Percentiles rank a stretch among this genome's conserved stretches.
phyloP scores from a whole-genome alignment of 2,888 invertebrate species.

The Hedya salicella region DNA sequence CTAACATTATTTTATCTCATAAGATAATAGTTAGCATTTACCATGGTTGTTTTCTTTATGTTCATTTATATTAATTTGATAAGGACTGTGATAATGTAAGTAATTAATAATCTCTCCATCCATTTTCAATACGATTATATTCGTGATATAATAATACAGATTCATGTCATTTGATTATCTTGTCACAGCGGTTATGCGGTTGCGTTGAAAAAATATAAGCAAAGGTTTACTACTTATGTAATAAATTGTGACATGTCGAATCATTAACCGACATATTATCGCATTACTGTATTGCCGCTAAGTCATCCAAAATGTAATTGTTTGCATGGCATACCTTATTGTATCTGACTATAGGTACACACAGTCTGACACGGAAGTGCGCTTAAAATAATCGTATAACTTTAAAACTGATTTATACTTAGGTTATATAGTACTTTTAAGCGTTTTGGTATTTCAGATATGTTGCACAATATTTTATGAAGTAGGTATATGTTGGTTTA shows the following conservation, averaged over 20 bases:
- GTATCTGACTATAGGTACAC: no score
- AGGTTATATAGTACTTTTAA: no score
- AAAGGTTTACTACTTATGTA: not conserved
- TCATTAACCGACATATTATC: not conserved
- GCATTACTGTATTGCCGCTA: not conserved
- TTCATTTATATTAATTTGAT: constrained; percentile 41
- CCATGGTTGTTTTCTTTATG: constrained; percentile 9
- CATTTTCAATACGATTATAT: constrained; percentile 26
- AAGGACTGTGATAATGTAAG: constrained; percentile 62
- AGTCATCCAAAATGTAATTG: no score
- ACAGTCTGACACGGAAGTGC: no score
- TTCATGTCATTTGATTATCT: constrained; percentile 26
- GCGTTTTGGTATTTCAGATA: no score
- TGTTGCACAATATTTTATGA: no score
- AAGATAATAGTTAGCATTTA: not conserved
- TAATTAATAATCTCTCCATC: constrained; percentile 44
- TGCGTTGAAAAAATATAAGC: constrained; percentile 11
- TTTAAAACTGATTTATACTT: no score
- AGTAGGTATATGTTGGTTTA: no score
- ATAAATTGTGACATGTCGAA: not conserved
- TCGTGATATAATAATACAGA: constrained; percentile 15
- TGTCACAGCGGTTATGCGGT: constrained; percentile 9
- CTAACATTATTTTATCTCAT: not conserved
- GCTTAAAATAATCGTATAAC: no score
- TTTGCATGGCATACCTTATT: no score